Percentiles rank a stretch among this genome's conserved stretches.
These are phyloP conservation scores for Takifugu rubripes DNA, from an alignment of 2,797 vertebrate species.

Conservation along the genomic window DNA sequence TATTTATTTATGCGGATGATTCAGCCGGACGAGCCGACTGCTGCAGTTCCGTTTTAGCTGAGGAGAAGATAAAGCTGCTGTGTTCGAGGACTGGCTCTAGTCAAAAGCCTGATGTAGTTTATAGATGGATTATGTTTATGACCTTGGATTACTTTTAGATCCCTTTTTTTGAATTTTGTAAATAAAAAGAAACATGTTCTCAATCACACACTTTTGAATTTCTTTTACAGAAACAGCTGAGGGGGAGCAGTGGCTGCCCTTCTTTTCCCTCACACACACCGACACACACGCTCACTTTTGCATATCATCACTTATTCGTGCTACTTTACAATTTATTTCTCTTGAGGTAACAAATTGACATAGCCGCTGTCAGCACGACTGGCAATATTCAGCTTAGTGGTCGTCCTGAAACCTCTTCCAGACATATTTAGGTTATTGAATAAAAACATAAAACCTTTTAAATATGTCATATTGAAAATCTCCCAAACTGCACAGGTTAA, in stretches of 20 bases:
- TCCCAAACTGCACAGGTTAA: too few species aligned
- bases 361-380: not conserved
- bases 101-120: conserved; percentile 58
- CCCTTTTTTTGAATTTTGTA: conserved; percentile 67
- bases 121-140: conserved; percentile 55
- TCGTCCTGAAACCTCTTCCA: too few species aligned
- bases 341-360: not conserved
- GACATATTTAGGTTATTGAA: too few species aligned
- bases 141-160: conserved; percentile 54
- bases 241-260: not conserved
- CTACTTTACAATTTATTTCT: not conserved
- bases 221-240: conserved; percentile 15
- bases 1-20: conserved; percentile 70
- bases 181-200: conserved; percentile 73
- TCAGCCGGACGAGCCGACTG: conserved; percentile 28
- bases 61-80: conserved; percentile 59
- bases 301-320: not conserved
- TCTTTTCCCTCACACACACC: not conserved
- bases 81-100: conserved; percentile 48
- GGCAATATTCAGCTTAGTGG: too few species aligned
- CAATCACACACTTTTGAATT: conserved; percentile 43
- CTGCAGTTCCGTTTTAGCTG: conserved; percentile 59
- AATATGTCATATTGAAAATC: too few species aligned
- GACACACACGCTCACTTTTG: not conserved
- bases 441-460: too few species aligned